A percentile compares a stretch with the other conserved stretches of the same genome.
Evolutionary conservation across 64 coral and sea anemone species (phyloP).

Genomic region (Stichodactyla mertensii): DNA sequence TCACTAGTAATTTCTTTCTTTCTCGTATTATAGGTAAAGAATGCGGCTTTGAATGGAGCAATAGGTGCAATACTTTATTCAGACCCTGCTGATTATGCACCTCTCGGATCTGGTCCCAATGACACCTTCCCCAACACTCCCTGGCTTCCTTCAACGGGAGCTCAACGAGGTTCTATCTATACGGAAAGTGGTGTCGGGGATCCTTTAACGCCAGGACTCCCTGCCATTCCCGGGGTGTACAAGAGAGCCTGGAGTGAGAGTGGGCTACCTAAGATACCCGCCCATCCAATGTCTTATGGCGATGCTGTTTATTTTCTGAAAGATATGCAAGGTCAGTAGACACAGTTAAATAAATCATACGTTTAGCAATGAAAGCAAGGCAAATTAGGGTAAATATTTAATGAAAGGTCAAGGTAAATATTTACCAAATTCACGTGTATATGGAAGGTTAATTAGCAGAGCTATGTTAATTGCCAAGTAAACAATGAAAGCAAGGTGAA

Average conservation of each 20-base stretch:
- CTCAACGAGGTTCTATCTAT: slow-evolving; percentile 57
- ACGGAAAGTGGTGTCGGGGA: slow-evolving; percentile 54
- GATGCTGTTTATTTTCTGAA: slow-evolving; percentile 57
- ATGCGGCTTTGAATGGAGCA: slow-evolving; percentile 56
- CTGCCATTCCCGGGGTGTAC: slow-evolving; percentile 63
- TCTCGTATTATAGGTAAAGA: slow-evolving; percentile 37
- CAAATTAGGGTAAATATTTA: too few species aligned
- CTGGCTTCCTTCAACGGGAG: slow-evolving; percentile 61
- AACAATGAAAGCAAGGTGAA: too few species aligned
- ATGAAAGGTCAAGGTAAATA: too few species aligned
- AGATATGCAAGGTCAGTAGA: slow-evolving; percentile 43
- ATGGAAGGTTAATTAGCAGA: too few species aligned
- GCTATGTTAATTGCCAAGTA: too few species aligned
- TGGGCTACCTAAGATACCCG: slow-evolving; percentile 63
- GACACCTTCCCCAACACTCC: slow-evolving; percentile 66
- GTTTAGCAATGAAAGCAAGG: too few species aligned
- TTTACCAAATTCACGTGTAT: too few species aligned
- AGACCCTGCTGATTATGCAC: slow-evolving; percentile 76
- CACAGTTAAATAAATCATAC: background rate
- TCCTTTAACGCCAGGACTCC: slow-evolving; percentile 58
- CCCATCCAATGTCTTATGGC: slow-evolving; percentile 78
- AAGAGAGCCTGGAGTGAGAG: slow-evolving; percentile 36
- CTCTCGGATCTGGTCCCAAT: slow-evolving; percentile 22
- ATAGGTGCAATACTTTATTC: slow-evolving; percentile 63
- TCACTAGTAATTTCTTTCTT: too few species aligned